Percentiles rank a stretch among this genome's conserved stretches.
These are phyloP conservation scores for Oriolus oriolus DNA, from an alignment of 2,113 vertebrate species.

Conservation along the genomic window DNA sequence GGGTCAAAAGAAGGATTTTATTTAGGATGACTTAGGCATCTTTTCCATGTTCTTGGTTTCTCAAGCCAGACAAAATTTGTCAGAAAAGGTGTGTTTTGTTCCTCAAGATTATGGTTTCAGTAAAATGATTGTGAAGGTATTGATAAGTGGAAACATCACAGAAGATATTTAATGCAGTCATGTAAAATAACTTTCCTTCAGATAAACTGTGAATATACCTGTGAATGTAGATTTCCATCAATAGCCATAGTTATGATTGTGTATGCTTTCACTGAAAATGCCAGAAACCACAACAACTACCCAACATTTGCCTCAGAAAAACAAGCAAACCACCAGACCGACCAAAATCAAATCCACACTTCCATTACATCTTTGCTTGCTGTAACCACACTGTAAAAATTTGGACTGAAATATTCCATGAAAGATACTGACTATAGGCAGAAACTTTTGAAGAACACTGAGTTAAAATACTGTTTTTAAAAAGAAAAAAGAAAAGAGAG, in stretches of 20 bases:
- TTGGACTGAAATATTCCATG: background rate
- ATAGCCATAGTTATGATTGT: background rate
- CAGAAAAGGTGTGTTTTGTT: background rate
- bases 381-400: background rate
- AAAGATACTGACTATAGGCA: background rate
- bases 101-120: background rate
- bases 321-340: accelerated
- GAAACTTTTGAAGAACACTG: background rate
- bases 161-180: background rate
- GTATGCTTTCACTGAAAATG: background rate
- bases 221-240: background rate
- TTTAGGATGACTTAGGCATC: background rate
- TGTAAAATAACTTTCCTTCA: background rate
- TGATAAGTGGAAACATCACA: background rate
- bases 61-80: background rate
- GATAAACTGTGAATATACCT: background rate
- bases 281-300: background rate
- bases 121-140: background rate
- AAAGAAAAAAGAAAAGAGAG: background rate
- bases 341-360: background rate
- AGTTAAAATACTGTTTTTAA: background rate
- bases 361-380: background rate
- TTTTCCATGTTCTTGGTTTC: background rate
- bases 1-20: background rate
- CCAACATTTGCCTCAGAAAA: accelerated